Conservation (phyloP, 2,888 invertebrate species). For the Acrobasis consociella region DNA sequence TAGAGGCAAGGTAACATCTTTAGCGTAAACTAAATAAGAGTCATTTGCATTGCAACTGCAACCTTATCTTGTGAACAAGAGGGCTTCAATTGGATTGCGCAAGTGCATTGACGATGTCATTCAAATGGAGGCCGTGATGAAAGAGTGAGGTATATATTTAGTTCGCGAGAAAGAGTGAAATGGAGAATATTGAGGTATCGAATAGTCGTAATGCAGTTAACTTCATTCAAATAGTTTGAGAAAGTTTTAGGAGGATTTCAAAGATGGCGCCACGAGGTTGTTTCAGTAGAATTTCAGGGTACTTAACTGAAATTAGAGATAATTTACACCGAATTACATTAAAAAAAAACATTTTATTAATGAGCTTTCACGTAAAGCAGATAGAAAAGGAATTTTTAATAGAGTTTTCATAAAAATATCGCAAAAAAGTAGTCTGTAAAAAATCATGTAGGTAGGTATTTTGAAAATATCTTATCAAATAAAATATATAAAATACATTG, state of each 20-base stretch:
- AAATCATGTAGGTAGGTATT: too few species aligned
- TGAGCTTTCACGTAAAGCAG: too few species aligned
- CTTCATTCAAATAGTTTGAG: conserved; percentile 55
- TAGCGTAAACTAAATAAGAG: conserved; percentile 52
- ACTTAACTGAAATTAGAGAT: neutral
- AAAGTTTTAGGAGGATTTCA: conserved; percentile 55
- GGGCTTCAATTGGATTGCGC: conserved; percentile 63
- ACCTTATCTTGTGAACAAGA: conserved; percentile 59
- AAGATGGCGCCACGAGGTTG: conserved; percentile 70
- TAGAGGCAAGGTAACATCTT: conserved; percentile 58
- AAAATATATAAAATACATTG: too few species aligned
- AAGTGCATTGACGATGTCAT: conserved; percentile 50
- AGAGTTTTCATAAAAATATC: too few species aligned
- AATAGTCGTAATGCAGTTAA: conserved; percentile 64
- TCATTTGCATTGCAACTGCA: conserved; percentile 73
- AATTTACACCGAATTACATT: neutral
- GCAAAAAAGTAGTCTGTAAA: too few species aligned
- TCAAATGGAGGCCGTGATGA: conserved; percentile 50
- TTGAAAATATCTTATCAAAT: too few species aligned
- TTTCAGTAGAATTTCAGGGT: conserved; percentile 32
- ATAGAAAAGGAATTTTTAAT: too few species aligned
- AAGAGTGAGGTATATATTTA: conserved; percentile 51
- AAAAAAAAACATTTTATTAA: too few species aligned
- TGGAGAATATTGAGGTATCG: conserved; percentile 49
- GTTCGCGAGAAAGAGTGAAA: conserved; percentile 53